Evolutionary conservation across 2,113 vertebrate species (phyloP), one percentile per base, ranked within the genome.

Genomic region (Labrus mixtus): DNA sequence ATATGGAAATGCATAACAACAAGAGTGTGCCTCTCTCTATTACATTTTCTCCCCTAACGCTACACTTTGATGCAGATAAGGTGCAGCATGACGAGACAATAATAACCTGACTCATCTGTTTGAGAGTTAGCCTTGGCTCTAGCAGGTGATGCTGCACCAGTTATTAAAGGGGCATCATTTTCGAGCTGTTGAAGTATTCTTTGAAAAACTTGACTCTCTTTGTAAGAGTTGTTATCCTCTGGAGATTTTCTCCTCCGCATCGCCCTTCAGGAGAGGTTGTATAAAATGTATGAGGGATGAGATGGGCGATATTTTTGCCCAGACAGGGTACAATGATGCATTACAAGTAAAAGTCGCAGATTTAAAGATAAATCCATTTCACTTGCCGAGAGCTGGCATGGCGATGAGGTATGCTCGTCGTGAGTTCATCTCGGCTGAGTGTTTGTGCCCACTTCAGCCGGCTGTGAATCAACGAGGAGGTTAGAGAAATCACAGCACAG

Each of bases 311-410:
- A 65, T 68, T 84, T 80, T 66, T 39, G 45, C 39, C 77, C 54
- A 12, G 68, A n/a, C 46, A 36, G 50, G 54, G 33, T 60, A 65
- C 60, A 68, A 85, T 74, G 76, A 76, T 64, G 68, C 37, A 36
- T 87, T 68, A 37, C 17, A 74, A 55, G 78, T 77, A 54, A 73
- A 80, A 63, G 78, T 57, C 71, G 46, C 58, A 55, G 82, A 89
- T 89, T 83, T 82, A 62, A 61, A 87, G 84, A 90, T 87, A 71
- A 81, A 86, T 89, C 75, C 60, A 45, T 86, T 88, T 86, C 20
- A 80, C 85, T 91, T 82, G 71, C 79, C 10, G 68, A 63, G 65
- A 43, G 29, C 43, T 22, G 61, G 33, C 57, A 36, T 20, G 5
- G 19, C 1, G 11, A 50, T 82, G 86, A 91, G 79, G 79, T 73